Evolutionary conservation across 2,888 invertebrate genomes (phyloP), one percentile per base, ranked within the genome.

Genomic region (Heteromurus nitidus): DNA sequence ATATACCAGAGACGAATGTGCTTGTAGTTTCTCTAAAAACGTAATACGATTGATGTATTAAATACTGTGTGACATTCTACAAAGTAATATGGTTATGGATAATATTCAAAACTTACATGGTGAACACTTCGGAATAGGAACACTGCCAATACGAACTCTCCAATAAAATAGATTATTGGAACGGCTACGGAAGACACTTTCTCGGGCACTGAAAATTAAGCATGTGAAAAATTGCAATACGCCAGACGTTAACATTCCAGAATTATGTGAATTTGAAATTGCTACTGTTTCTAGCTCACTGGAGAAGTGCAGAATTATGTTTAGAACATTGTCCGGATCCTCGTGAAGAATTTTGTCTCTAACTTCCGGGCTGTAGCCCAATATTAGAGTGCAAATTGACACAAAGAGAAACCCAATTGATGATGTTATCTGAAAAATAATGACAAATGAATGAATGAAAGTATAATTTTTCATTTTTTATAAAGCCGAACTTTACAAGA

Each of bases 1-100:
- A 85, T 68, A 62, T 82, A 83, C 85, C 85, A 85, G 11, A 74
- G 53, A 3, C 82, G 62, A 31, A 82, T 64, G 50, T 79, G 50
- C 13, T 80, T 75, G 70, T 85, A 85, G 53, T 83, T 85, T 58
- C 81, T 83, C 85, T 85, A 69, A n/a, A 62, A 70, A 75, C n/a
- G n/a, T 20, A 31, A 9, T 22, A 65, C 11, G n/a, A 55, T 18
- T 1, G 7, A 30, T 30, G 44, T n/a, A 36, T 36, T n/a, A 36
- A 42, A 30, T 42, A 36, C 5, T 7, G 30, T 30, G 3, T 36
- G n/a, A 3, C 22, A 13, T 26, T 11, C 2, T 44, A n/a, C 44
- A n/a, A 44, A 44, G 36, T n/a, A n/a, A n/a, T n/a, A n/a, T n/a
- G n/a, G n/a, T n/a, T n/a, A n/a, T n/a, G n/a, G n/a, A n/a, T n/a